These are phyloP conservation scores for Rhagonycha fulva DNA, from an alignment of 2,888 invertebrate genomes.

Conservation along the genomic window DNA sequence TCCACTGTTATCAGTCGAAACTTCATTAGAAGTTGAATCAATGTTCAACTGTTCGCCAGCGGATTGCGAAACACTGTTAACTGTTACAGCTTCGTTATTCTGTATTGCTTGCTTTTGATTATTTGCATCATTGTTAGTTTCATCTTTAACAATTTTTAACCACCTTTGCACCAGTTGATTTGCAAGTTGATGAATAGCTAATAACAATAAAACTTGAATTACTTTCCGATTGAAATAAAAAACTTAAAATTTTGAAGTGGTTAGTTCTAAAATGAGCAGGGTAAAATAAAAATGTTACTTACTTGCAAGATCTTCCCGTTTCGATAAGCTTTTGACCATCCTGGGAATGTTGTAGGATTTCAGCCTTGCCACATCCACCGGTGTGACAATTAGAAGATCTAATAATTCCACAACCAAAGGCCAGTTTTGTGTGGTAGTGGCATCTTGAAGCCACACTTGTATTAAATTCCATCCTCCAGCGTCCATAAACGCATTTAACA, in stretches of 20 bases:
- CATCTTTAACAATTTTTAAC: slow-evolving; percentile 86
- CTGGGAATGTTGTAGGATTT: slow-evolving; percentile 93
- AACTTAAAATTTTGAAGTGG: neutral
- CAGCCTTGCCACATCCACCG: slow-evolving; percentile 87
- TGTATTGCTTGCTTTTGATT: slow-evolving; percentile 19
- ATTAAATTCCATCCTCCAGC: slow-evolving; percentile 92
- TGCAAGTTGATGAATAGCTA: slow-evolving; percentile 79
- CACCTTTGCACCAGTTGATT: slow-evolving; percentile 85
- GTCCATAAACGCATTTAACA: slow-evolving; percentile 86
- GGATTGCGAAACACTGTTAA: slow-evolving; percentile 20
- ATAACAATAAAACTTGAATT: slow-evolving; percentile 43
- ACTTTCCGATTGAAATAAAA: neutral
- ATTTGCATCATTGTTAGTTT: slow-evolving; percentile 47
- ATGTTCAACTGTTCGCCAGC: slow-evolving; percentile 31
- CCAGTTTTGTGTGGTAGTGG: slow-evolving; percentile 82
- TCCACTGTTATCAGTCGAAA: slow-evolving; percentile 69
- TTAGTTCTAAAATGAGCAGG: neutral
- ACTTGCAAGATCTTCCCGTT: slow-evolving; percentile 82
- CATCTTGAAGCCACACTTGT: slow-evolving; percentile 89
- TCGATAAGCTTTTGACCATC: slow-evolving; percentile 84
- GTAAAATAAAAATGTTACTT: slow-evolving; percentile 50
- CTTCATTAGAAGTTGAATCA: slow-evolving; percentile 60
- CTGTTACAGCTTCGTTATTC: slow-evolving; percentile 14
- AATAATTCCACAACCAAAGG: slow-evolving; percentile 86
- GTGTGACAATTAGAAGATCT: slow-evolving; percentile 81